phyloP scores from a whole-genome alignment of 2,113 vertebrate species.

The Chelonoidis abingdonii region DNA sequence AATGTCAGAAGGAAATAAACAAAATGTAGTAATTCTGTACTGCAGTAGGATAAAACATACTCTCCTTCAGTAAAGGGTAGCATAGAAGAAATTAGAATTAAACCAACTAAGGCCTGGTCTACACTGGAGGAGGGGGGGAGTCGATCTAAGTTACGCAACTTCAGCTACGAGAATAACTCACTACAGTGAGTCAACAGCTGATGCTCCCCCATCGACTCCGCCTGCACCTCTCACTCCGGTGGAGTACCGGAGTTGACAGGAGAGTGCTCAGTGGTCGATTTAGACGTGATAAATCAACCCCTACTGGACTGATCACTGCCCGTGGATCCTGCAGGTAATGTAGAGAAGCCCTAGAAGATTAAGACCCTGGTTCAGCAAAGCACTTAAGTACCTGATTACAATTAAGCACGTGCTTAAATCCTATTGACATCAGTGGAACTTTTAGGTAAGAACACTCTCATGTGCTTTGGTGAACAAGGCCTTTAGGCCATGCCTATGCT shows the following conservation, averaged over 20 bases:
- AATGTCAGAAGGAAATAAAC: not conserved
- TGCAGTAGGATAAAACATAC: not conserved
- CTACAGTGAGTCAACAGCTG: no score
- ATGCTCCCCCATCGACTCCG: no score
- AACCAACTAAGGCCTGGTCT: not conserved
- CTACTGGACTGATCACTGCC: no score
- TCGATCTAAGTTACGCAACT: no score
- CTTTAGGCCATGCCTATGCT: not conserved
- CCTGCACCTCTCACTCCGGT: no score
- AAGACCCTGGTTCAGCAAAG: not conserved
- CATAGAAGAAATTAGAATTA: not conserved
- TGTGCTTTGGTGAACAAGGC: not conserved
- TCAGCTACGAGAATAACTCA: no score
- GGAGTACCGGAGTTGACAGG: no score
- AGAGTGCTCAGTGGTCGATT: no score
- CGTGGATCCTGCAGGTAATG: no score
- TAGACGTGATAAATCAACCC: no score
- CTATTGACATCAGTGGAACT: not conserved
- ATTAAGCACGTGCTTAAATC: rapidly evolving
- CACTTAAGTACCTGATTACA: rapidly evolving
- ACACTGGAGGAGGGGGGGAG: no score
- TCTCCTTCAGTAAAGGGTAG: not conserved
- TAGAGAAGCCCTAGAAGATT: no score
- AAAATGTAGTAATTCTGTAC: not conserved
- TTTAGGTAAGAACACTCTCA: rapidly evolving